Percentiles rank a stretch among this genome's conserved stretches.
Evolutionary conservation across 2,888 invertebrate genomes (phyloP).

Genomic region (Malthinus flaveolus): DNA sequence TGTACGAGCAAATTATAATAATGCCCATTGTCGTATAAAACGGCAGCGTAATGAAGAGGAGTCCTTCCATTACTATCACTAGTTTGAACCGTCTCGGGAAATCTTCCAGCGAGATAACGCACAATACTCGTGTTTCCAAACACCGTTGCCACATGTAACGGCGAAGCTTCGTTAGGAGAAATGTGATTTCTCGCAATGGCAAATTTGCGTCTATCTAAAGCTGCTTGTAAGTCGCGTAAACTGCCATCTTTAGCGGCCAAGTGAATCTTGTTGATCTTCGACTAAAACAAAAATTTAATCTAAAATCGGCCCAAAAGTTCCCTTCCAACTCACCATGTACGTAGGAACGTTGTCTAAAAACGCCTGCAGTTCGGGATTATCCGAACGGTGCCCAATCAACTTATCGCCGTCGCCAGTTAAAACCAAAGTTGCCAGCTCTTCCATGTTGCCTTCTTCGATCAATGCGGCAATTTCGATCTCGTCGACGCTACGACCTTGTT

Average conservation of each 20-base stretch:
- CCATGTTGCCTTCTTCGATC: constrained; percentile 80
- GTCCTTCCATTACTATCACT: constrained; percentile 78
- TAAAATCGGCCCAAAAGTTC: constrained; percentile 10
- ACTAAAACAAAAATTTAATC: no score
- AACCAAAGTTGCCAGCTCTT: constrained; percentile 85
- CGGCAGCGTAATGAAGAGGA: constrained; percentile 87
- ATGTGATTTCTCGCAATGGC: constrained; percentile 84
- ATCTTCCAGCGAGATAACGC: constrained; percentile 73
- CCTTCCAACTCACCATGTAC: constrained; percentile 73
- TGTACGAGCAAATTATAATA: constrained; percentile 84
- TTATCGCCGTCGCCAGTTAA: constrained; percentile 85
- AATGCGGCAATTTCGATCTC: constrained; percentile 69
- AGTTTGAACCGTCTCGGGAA: constrained; percentile 83
- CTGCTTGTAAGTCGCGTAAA: constrained; percentile 80
- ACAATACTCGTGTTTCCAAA: constrained; percentile 82
- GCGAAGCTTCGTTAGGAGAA: constrained; percentile 82
- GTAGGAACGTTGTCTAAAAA: constrained; percentile 86
- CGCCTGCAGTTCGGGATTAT: constrained; percentile 79
- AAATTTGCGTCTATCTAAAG: constrained; percentile 86
- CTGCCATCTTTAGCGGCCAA: constrained; percentile 83
- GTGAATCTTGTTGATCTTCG: constrained; percentile 88
- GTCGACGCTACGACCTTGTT: constrained; percentile 55
- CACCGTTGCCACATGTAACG: constrained; percentile 83
- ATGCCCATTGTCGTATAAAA: constrained; percentile 82
- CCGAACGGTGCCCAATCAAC: constrained; percentile 69